These are phyloP conservation scores for Tupaia tana DNA, from an alignment of 2,113 vertebrate species.

Conservation along the genomic window DNA sequence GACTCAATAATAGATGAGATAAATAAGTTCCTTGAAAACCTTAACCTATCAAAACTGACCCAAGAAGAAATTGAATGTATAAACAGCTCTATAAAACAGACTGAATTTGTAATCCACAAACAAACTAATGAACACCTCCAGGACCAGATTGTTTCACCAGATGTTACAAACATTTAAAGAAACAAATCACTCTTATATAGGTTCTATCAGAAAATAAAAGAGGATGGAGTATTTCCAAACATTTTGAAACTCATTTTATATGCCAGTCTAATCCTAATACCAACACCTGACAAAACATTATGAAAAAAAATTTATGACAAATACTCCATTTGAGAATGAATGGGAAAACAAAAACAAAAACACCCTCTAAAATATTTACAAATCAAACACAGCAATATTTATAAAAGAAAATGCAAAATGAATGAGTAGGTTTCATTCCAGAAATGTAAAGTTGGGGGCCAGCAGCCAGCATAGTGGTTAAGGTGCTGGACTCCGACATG, in stretches of 20 bases:
- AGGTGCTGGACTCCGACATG: too few species aligned
- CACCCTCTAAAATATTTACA: background rate
- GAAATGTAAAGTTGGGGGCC: background rate
- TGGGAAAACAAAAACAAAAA: background rate
- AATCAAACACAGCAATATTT: background rate
- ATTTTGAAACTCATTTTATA: background rate
- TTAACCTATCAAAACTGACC: conserved; percentile 38
- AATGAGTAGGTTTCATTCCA: background rate
- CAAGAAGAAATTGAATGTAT: conserved; percentile 49
- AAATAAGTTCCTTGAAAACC: background rate
- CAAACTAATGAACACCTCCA: background rate
- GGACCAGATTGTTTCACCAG: background rate
- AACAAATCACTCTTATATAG: background rate
- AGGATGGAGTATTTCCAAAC: background rate
- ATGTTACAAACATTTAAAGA: conserved; percentile 12
- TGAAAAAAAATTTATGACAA: background rate
- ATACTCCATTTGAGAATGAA: background rate
- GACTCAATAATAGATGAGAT: background rate
- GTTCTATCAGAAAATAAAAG: conserved; percentile 26
- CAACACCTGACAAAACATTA: background rate
- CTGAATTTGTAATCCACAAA: background rate
- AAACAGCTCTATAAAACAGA: background rate
- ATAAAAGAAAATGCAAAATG: background rate
- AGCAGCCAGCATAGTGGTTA: too few species aligned
- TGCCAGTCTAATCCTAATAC: background rate